Base-by-base conservation (phyloP, 2,888 invertebrate species). In the Lithosia quadra region DNA sequence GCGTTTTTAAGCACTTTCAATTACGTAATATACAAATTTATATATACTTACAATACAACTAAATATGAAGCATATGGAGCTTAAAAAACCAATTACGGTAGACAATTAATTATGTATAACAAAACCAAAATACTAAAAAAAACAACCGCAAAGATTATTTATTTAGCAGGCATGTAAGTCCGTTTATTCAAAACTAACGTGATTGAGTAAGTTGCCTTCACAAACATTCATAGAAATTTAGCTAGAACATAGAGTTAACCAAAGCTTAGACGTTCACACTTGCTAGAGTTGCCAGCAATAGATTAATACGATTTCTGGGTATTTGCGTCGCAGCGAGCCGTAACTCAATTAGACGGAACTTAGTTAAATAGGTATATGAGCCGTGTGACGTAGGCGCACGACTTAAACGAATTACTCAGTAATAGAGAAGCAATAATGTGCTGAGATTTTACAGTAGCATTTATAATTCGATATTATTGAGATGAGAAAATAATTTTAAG, bases 301-400 rank as follows among this genome's bases (percentile, higher is more conserved):
- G 65, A 77, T 77, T 81, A 81, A 81, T 81, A 77, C 69, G 58
- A 81, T 81, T 81, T 75, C 71, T 77, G 64, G 75, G 75, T 81
- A 81, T 81, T 78, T 81, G 69, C 80, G 70, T 67, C 79, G 76
- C 77, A 75, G 70, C 77, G 69, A 73, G 64, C 66, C 70, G 69
- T 83, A 83, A 84, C 77, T 43, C 65, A 75, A 83, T 84, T 83
- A 81, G 59, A 62, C 36, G 57, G 75, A 82, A 82, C 79, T 78
- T 75, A 78, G 79, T 83, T 83, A 77, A 69, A 76, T n/a, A n/a
- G n/a, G n/a, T 75, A 75, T 79, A 76, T 76, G 76, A 76, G 73
- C 68, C 75, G 65, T 74, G 67, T 75, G 76, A 77, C 72, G 76
- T 74, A 65, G 69, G 65, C 63, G 70, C 71, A 64, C 34, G 59